A percentile compares a stretch with the other conserved stretches of the same genome.
Evolutionary conservation across 2,113 vertebrate genomes (phyloP).

Genomic region (Mesembrinibis cayennensis): DNA sequence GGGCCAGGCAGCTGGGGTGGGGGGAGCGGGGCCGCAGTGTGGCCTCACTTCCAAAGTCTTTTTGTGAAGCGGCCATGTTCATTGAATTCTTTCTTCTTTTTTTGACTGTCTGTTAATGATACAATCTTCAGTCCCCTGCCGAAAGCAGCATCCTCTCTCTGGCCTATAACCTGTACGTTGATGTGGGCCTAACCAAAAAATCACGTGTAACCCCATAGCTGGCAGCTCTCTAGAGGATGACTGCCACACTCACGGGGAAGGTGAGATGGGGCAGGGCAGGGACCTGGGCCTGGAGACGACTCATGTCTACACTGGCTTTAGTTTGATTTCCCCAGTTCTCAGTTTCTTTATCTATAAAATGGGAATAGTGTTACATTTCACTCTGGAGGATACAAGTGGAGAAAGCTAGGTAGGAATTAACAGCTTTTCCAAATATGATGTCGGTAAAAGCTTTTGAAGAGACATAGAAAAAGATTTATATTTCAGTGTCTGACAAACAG

Average conservation of each 20-base stretch:
- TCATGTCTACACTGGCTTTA: background rate
- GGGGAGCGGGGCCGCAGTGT: background rate
- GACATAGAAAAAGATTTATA: background rate
- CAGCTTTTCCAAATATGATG: background rate
- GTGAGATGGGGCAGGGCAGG: background rate
- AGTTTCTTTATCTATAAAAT: background rate
- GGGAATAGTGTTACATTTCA: background rate
- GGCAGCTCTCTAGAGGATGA: background rate
- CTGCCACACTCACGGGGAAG: too few relatives aligned
- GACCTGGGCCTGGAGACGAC: background rate
- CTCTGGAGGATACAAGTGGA: background rate
- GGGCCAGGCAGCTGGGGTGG: background rate
- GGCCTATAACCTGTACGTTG: fast-evolving
- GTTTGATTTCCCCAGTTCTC: background rate
- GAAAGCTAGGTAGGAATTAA: background rate
- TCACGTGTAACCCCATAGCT: fast-evolving
- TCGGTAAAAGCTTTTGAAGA: background rate
- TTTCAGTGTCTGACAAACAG: background rate
- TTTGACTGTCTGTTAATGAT: background rate
- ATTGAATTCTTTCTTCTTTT: background rate
- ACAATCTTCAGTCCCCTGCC: background rate
- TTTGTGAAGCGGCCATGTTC: fast-evolving
- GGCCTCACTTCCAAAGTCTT: background rate
- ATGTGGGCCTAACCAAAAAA: background rate
- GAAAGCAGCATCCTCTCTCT: background rate